These are phyloP conservation scores for Anoplopoma fimbria DNA, from an alignment of 2,113 vertebrate genomes.

Conservation along the genomic window DNA sequence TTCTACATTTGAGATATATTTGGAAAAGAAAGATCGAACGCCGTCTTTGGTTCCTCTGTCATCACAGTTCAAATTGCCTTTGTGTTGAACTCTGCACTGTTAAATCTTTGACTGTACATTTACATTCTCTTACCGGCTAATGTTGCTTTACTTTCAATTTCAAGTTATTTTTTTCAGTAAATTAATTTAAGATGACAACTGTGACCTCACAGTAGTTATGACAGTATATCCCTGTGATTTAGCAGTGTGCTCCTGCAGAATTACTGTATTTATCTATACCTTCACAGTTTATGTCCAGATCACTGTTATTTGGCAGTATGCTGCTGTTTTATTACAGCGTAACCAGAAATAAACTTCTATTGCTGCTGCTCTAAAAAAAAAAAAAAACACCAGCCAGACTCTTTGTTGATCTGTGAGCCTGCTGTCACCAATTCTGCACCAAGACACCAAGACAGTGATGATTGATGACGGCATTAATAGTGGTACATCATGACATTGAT, in stretches of 20 bases:
- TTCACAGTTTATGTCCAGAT: not conserved
- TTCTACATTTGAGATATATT: conserved; percentile 11
- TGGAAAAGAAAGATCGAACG: not conserved
- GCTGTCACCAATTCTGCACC: not conserved
- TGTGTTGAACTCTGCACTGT: conserved; percentile 2
- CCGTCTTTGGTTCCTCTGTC: conserved; percentile 15
- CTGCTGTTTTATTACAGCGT: not conserved
- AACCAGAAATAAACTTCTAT: conserved; percentile 26
- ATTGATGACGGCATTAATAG: conserved; percentile 1
- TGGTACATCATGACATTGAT: not conserved
- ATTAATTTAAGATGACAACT: not conserved
- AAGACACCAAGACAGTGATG: not conserved
- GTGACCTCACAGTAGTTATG: not conserved
- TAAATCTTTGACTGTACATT: not conserved
- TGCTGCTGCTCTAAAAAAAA: conserved; percentile 14
- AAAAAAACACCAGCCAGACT: conserved; percentile 7
- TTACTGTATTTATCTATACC: not conserved
- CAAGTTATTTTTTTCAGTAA: not conserved
- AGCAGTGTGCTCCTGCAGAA: not conserved
- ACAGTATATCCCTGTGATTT: not conserved
- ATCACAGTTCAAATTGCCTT: conserved; percentile 24
- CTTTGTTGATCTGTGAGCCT: conserved; percentile 13
- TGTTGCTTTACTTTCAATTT: not conserved
- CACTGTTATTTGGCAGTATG: not conserved
- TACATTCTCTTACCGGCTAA: not conserved